Evolutionary conservation across 2,797 vertebrate genomes (phyloP), one percentile per base, ranked within the genome.

Genomic region (Gallinago stenura): DNA sequence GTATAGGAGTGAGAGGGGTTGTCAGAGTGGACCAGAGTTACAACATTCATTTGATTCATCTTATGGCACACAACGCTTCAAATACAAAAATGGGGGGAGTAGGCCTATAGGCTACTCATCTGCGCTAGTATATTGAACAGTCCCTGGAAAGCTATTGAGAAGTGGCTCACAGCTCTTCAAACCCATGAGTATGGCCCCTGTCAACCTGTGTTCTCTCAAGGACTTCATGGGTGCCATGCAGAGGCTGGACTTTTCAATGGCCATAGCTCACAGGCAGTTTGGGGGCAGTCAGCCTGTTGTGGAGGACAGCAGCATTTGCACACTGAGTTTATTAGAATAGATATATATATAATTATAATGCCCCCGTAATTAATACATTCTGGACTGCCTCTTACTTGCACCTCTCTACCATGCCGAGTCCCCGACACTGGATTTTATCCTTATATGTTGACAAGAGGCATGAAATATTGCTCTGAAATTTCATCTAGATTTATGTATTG

Each of bases 391-490:
- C 77, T 86, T 90, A 43, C 43, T 81, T 75, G 90, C 45, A 61
- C 58, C n/a, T 81, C 20, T 75, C 22, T 78, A 18, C 66, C 19
- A 35, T 28, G 20, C 57, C 61, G n/a, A 86, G 43, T 75, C 72
- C 90, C 54, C 57, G 61, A 88, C 83, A 83, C 41, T 87, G 77
- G 26, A 78, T 88, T 96, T 86, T 78, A 66, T 86, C 35, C 24
- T 37, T 33, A 26, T 30, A 15, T 68, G 28, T 76, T 90, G 86
- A 72, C 80, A 94, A 86, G 73, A 81, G 22, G 7, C 61, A 90
- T 72, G 37, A 86, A 94, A 81, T 61, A 80, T 39, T 81, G n/a
- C 68, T 80, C 76, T 77, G 54, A 94, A 95, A 85, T 82, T 82
- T 43, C 43, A 87, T 56, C 64, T 70, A 77, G 75, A 53, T 6